phyloP scores from a whole-genome alignment of 2,113 vertebrate genomes.

The Rhabdornis inornatus region DNA sequence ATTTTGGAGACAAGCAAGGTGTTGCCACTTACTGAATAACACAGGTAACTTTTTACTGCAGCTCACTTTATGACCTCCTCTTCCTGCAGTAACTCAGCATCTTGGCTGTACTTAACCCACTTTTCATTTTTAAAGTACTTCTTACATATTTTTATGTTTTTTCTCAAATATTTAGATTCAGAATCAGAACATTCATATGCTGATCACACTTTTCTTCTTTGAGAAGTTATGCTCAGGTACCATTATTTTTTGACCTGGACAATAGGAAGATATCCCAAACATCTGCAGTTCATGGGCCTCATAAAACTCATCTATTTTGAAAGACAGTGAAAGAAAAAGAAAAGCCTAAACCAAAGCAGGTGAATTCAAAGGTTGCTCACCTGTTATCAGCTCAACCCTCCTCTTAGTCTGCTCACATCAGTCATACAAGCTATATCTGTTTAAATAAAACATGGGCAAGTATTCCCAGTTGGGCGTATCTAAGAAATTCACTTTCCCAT shows the following conservation, averaged over 20 bases:
- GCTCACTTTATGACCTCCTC: not conserved
- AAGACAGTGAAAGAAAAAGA: not conserved
- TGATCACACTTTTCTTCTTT: not conserved
- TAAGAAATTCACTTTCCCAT: not conserved
- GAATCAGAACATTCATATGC: not conserved
- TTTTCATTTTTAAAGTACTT: not conserved
- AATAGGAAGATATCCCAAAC: not conserved
- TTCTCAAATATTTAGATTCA: not conserved
- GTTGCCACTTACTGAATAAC: not conserved
- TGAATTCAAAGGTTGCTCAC: not conserved
- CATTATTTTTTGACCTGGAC: not conserved
- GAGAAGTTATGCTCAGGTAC: not conserved
- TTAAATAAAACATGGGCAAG: not conserved
- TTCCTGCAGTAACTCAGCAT: not conserved
- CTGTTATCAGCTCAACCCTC: not conserved
- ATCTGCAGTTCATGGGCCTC: not conserved
- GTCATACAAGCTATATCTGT: not conserved
- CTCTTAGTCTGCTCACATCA: not conserved
- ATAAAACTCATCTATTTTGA: not conserved
- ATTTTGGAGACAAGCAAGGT: not conserved
- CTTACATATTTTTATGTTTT: not conserved
- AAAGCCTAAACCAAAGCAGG: not conserved
- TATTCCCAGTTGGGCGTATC: not conserved
- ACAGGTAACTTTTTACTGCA: not conserved
- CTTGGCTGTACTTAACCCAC: not conserved